Percentiles rank a stretch among this genome's conserved stretches.
These are phyloP conservation scores for Muscicapa adusta DNA, from an alignment of 2,113 vertebrate species.

Conservation along the genomic window DNA sequence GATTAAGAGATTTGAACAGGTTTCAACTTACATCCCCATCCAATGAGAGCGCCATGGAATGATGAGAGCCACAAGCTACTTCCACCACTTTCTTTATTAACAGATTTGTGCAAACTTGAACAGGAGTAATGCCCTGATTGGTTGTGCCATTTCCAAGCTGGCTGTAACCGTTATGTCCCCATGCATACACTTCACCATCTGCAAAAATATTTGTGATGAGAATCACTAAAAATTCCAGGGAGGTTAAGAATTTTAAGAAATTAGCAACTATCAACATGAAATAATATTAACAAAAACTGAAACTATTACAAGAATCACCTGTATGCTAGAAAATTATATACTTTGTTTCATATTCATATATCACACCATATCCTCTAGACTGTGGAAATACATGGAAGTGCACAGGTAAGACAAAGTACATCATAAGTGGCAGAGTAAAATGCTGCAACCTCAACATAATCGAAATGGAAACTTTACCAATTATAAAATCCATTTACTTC, in stretches of 20 bases:
- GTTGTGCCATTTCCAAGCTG: constrained; percentile 94
- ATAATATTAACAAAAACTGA: not conserved
- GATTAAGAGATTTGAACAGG: constrained; percentile 1
- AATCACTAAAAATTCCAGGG: not conserved
- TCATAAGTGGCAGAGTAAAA: not conserved
- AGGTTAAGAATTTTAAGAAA: not conserved
- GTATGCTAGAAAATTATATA: not conserved
- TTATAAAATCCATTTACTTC: not conserved
- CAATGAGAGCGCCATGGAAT: constrained; percentile 89
- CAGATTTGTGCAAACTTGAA: constrained; percentile 89
- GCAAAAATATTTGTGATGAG: constrained; percentile 36
- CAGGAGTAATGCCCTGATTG: constrained; percentile 86
- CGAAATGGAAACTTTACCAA: not conserved
- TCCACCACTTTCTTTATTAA: constrained; percentile 86
- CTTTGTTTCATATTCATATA: not conserved
- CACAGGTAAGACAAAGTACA: not conserved
- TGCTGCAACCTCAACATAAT: not conserved
- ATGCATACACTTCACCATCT: constrained; percentile 94
- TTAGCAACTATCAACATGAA: not conserved
- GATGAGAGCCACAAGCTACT: constrained; percentile 95
- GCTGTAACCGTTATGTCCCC: constrained; percentile 97
- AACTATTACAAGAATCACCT: not conserved
- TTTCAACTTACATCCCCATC: constrained; percentile 88
- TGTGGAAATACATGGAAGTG: not conserved
- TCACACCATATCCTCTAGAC: not conserved